phyloP scores from a whole-genome alignment of 2,888 invertebrate genomes.

The Bombylius discolor region DNA sequence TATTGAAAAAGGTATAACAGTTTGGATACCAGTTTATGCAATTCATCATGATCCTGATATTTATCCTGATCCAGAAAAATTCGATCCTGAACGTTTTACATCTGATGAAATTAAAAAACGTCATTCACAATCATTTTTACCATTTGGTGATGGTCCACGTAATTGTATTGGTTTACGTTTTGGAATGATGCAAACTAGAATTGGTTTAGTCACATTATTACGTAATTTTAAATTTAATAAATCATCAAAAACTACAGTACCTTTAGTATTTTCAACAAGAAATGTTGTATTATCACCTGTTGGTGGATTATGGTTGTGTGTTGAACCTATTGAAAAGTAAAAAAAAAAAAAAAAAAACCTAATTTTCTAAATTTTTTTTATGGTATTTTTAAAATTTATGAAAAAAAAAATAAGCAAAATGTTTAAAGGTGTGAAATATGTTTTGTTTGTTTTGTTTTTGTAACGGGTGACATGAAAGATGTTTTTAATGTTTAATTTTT shows the following conservation, averaged over 20 bases:
- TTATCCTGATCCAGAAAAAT: constrained; percentile 30
- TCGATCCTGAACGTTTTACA: constrained; percentile 38
- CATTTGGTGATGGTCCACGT: constrained; percentile 27
- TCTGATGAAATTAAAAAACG: constrained; percentile 37
- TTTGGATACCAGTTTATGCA: constrained; percentile 24
- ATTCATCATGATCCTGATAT: constrained; percentile 31
- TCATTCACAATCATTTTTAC: constrained; percentile 20
- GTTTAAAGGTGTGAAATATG: no score
- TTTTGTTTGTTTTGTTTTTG: no score
- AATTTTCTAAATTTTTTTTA: no score
- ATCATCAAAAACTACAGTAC: constrained; percentile 7
- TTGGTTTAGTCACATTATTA: constrained; percentile 9
- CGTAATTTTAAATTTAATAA: constrained; percentile 8
- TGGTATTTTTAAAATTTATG: no score
- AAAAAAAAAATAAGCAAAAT: no score
- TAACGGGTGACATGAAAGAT: no score
- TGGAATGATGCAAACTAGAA: constrained; percentile 10
- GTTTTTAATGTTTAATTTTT: no score
- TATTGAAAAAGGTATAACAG: constrained; percentile 21
- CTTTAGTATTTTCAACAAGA: constrained; percentile 2
- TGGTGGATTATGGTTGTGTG: constrained; percentile 21
- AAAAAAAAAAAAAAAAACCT: no score
- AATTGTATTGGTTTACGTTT: constrained; percentile 22
- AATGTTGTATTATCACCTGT: constrained; percentile 38
- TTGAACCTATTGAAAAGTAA: neutral